Conservation (phyloP, 2,113 vertebrate species). For the Actenoides hombroni region DNA sequence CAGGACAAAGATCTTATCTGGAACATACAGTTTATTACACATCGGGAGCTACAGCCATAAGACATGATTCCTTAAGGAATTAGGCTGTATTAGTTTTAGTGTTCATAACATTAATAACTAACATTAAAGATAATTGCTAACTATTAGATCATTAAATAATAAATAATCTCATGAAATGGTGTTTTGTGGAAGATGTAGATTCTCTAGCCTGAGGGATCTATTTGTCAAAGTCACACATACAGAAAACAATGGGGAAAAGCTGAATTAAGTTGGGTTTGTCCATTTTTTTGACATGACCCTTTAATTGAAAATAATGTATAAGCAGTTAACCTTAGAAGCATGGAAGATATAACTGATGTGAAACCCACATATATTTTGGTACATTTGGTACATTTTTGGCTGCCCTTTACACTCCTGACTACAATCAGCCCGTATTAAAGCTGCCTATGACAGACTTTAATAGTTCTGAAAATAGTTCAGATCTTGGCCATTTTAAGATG, state of each 20-base stretch:
- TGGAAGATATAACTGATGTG: neutral
- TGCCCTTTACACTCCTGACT: neutral
- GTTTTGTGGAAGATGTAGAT: neutral
- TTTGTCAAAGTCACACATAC: neutral
- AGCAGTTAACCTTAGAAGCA: neutral
- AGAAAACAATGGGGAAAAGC: neutral
- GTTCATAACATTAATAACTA: neutral
- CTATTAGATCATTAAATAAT: conserved; percentile 5
- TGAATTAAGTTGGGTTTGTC: neutral
- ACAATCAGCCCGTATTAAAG: neutral
- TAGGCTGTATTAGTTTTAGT: conserved; percentile 2
- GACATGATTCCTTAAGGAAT: neutral
- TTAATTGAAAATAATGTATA: neutral
- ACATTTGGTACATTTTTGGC: neutral
- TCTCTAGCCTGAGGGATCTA: neutral
- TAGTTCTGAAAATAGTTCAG: neutral
- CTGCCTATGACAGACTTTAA: neutral
- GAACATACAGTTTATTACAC: neutral
- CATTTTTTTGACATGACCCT: neutral
- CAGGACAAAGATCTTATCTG: neutral
- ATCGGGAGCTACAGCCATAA: neutral
- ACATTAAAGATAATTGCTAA: neutral
- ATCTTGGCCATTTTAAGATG: neutral
- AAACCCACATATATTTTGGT: neutral
- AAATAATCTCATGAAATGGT: neutral